phyloP scores from a whole-genome alignment of 2,113 vertebrate species.

The Tamias sibiricus region DNA sequence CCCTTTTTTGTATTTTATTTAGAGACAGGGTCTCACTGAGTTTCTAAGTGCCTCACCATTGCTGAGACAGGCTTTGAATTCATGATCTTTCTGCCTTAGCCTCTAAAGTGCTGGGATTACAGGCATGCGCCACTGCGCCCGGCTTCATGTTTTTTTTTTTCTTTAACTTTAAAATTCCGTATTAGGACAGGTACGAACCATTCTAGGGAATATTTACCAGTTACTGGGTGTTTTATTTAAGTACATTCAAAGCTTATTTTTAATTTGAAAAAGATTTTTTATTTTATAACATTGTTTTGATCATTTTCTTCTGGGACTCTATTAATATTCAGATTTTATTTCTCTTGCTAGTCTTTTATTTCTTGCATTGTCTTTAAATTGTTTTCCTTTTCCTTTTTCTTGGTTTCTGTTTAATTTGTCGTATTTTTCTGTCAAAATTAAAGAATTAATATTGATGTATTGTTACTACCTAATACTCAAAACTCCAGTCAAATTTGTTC shows the following conservation, averaged over 20 bases:
- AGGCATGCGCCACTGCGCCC: too few relatives aligned
- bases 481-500: background rate
- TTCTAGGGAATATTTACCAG: background rate
- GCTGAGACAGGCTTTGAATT: too few relatives aligned
- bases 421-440: background rate
- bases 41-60: too few relatives aligned
- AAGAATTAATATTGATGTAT: background rate
- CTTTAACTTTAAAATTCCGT: background rate
- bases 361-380: background rate
- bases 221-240: background rate
- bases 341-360: background rate
- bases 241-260: background rate
- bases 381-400: background rate
- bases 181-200: background rate
- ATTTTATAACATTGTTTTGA: background rate
- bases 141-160: background rate
- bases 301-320: background rate
- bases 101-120: too few relatives aligned
- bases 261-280: background rate
- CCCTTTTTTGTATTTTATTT: too few relatives aligned
- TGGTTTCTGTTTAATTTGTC: background rate
- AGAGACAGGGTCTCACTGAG: too few relatives aligned
- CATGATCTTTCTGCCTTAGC: too few relatives aligned
- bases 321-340: background rate
- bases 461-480: background rate